phyloP scores from a whole-genome alignment of 2,888 invertebrate genomes.

The Amphipyra tragopoginis region DNA sequence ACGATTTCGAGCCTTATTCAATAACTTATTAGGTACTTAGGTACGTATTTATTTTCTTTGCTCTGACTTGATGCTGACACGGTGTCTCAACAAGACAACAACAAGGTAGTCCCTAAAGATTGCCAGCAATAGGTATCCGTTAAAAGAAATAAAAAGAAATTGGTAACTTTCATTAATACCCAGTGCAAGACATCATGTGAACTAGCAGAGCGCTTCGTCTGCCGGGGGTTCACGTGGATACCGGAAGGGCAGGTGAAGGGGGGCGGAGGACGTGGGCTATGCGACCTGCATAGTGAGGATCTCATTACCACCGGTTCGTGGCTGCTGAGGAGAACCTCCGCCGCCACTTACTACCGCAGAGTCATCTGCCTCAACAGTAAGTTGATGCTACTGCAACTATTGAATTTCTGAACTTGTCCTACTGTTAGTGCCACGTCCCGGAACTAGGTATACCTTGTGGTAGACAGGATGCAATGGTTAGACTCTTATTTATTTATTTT shows the following conservation, averaged over 20 bases:
- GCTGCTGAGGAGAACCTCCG: slow-evolving; percentile 89
- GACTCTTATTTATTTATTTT: no score
- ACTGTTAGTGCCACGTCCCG: no score
- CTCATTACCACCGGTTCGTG: slow-evolving; percentile 94
- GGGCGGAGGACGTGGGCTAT: slow-evolving; percentile 76
- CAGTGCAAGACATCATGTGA: slow-evolving; percentile 92
- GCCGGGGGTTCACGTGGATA: slow-evolving; percentile 92
- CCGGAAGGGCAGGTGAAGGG: slow-evolving; percentile 40
- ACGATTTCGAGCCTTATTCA: no score
- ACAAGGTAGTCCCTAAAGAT: no score
- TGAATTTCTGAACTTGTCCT: neutral
- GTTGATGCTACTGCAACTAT: slow-evolving; percentile 57
- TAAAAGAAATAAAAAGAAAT: neutral
- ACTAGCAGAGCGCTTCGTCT: slow-evolving; percentile 91
- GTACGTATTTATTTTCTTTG: no score
- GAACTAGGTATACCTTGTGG: no score
- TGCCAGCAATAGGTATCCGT: no score
- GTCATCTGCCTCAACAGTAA: slow-evolving; percentile 96
- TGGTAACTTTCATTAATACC: slow-evolving; percentile 8
- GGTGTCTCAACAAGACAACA: no score
- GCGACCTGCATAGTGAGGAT: slow-evolving; percentile 95
- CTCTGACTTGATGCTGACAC: no score
- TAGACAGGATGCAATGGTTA: no score
- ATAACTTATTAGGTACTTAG: no score
- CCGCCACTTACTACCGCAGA: slow-evolving; percentile 93